phyloP scores from a whole-genome alignment of 2,113 vertebrate genomes.

The Catharus minimus region DNA sequence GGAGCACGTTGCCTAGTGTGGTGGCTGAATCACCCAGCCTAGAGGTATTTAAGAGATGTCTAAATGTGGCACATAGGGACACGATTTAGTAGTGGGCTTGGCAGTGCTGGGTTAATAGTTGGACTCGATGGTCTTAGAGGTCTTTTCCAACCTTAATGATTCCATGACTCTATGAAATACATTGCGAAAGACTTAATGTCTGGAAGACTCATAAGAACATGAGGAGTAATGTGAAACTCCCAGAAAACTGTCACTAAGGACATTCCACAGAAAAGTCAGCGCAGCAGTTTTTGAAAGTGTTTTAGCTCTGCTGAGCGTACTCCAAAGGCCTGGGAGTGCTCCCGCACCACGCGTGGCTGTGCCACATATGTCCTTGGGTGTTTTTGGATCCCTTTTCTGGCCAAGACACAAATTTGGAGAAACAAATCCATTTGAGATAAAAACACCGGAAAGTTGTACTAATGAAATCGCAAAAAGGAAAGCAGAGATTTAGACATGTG shows the following conservation, averaged over 20 bases:
- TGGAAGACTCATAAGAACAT: not conserved
- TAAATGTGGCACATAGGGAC: not conserved
- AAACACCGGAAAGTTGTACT: constrained; percentile 19
- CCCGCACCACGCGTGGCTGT: not conserved
- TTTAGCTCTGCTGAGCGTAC: not conserved
- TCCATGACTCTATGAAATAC: not conserved
- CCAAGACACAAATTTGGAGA: not conserved
- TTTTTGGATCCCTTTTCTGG: constrained; percentile 20
- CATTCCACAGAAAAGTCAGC: not conserved
- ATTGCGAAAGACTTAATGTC: not conserved
- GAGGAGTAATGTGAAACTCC: constrained; percentile 23
- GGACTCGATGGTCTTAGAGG: not conserved
- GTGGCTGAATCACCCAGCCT: not conserved
- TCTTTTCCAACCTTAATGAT: not conserved
- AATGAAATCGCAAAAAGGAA: constrained; percentile 42
- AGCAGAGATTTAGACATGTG: not conserved
- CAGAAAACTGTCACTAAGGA: not conserved
- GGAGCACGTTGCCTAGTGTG: not conserved
- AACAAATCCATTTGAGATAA: constrained; percentile 41
- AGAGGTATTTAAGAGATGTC: not conserved
- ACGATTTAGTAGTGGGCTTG: not conserved
- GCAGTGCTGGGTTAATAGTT: not conserved
- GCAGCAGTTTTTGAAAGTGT: not conserved
- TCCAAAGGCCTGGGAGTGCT: not conserved
- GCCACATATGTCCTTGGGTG: not conserved